Conservation (phyloP, 2,113 vertebrate genomes). For the Rhombomys opimus region DNA sequence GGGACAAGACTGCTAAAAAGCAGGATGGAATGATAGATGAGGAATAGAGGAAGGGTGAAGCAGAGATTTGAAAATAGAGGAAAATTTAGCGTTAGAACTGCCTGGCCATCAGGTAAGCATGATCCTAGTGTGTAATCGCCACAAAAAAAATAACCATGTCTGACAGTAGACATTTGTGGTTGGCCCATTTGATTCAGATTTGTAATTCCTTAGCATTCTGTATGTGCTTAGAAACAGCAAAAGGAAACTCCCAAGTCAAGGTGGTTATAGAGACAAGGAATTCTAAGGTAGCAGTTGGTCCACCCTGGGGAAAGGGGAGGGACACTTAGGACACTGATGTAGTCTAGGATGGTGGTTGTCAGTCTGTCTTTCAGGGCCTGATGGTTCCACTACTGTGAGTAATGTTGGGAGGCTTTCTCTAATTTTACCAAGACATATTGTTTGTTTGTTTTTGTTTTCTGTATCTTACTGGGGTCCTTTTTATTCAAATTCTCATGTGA, state of each 20-base stretch:
- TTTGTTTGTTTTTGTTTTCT: background rate
- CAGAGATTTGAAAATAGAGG: conserved; percentile 49
- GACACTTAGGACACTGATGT: background rate
- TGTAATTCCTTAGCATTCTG: background rate
- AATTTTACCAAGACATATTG: conserved; percentile 22
- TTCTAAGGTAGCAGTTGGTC: background rate
- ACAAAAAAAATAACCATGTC: background rate
- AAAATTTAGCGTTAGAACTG: background rate
- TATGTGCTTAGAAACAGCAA: conserved; percentile 24
- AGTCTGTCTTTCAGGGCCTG: background rate
- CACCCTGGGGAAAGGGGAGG: background rate
- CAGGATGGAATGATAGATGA: background rate
- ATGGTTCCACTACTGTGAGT: background rate
- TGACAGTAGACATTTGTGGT: background rate
- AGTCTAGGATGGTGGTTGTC: conserved; percentile 20
- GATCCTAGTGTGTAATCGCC: background rate
- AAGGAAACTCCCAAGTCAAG: background rate
- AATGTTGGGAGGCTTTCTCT: background rate
- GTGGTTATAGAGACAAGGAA: background rate
- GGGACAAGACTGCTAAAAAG: background rate
- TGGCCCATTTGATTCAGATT: background rate
- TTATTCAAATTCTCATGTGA: conserved; percentile 20
- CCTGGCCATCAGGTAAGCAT: background rate
- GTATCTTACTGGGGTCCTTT: background rate
- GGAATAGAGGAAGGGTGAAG: background rate